Conservation (phyloP, 2,113 vertebrate genomes). For the Chrysochloris asiatica region DNA sequence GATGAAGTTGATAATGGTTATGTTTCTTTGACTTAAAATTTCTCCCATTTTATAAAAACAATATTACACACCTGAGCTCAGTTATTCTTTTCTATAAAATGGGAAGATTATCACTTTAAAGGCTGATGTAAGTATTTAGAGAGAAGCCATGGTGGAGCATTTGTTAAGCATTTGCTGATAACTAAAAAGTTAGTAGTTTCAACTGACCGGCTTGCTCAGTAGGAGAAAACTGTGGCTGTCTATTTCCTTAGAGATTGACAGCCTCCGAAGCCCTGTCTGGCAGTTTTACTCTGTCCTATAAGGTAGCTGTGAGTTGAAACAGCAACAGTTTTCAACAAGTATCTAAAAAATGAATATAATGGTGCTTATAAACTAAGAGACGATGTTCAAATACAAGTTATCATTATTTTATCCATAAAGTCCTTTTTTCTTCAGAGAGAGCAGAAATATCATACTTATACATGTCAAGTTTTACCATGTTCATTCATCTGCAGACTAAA, state of each 20-base stretch:
- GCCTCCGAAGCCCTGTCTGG: not conserved
- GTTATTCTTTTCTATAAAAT: too few relatives aligned
- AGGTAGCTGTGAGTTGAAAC: not conserved
- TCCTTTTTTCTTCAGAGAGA: not conserved
- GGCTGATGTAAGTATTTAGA: not conserved
- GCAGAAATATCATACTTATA: not conserved
- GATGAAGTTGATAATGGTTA: not conserved
- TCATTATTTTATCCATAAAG: too few relatives aligned
- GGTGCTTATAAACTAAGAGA: not conserved
- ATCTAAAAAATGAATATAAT: not conserved
- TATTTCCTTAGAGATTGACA: not conserved
- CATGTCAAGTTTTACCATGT: too few relatives aligned
- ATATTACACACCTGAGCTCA: too few relatives aligned
- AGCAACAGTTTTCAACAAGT: not conserved
- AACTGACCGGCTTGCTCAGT: not conserved
- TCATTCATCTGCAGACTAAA: not conserved
- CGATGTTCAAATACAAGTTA: not conserved
- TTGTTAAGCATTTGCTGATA: not conserved
- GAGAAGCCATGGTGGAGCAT: not conserved
- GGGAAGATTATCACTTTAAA: not conserved
- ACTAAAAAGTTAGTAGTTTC: not conserved
- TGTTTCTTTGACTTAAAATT: not conserved
- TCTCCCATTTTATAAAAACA: not conserved
- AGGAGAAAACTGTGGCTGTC: not conserved
- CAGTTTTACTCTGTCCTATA: not conserved